phyloP scores from a whole-genome alignment of 2,888 invertebrate genomes.

The Melitaea athalia region DNA sequence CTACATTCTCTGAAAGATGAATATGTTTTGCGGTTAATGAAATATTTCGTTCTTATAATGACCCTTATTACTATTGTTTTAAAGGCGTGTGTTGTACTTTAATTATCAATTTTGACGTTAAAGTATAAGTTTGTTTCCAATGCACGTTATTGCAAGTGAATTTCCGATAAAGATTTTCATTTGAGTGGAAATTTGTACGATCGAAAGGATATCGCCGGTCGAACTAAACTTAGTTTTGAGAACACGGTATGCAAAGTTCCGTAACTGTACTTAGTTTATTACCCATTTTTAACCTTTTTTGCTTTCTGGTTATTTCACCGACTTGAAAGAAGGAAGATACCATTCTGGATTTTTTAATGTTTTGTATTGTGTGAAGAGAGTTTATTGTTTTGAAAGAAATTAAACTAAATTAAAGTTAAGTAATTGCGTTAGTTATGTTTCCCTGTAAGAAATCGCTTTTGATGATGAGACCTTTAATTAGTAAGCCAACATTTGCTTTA shows the following conservation, averaged over 20 bases:
- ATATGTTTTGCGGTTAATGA: conserved; percentile 14
- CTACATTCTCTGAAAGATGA: conserved; percentile 28
- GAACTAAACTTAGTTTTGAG: conserved; percentile 49
- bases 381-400: no score
- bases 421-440: no score
- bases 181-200: conserved; percentile 41
- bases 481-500: no score
- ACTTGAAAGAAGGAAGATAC: neutral
- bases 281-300: conserved; percentile 17
- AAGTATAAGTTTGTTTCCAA: conserved; percentile 13
- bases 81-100: conserved; percentile 15
- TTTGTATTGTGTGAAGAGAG: neutral
- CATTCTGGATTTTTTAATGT: neutral
- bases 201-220: conserved; percentile 34
- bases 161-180: conserved; percentile 30
- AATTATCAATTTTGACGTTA: conserved; percentile 13
- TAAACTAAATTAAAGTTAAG: no score
- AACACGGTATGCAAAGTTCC: conserved; percentile 43
- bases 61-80: conserved; percentile 13
- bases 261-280: neutral
- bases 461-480: no score
- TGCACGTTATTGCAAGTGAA: conserved; percentile 24
- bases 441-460: no score
- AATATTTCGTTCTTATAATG: conserved; percentile 16
- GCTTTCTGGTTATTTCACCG: neutral